Base-by-base conservation (phyloP, 2,797 vertebrate genomes). In the Rhinoraja longicauda region DNA sequence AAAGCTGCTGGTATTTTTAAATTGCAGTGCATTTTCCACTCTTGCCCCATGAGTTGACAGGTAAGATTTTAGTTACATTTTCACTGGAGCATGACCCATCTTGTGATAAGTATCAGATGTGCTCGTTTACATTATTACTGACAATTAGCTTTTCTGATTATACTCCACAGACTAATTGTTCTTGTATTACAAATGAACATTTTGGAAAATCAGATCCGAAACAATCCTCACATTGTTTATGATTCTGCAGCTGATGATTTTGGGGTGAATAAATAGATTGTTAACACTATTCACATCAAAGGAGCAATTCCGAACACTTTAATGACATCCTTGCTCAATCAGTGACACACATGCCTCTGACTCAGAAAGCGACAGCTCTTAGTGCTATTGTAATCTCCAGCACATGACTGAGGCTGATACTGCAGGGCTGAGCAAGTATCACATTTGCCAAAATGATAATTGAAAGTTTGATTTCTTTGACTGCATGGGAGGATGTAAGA, bases 1-100 rank as follows among this genome's bases (percentile, higher is more conserved):
- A 70, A 70, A 91, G 45, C 90, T 92, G 90, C 36, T 92, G 70
- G 70, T 73, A 75, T 92, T 92, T 92, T 92, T 92, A 92, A 92
- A 53, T n/a, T 53, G 36, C 26, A 29, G 21, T 29, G 15, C 24
- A 92, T 73, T 92, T 75, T 92, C 67, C 39, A 53, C 26, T 26
- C 4, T 29, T 73, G 26, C 75, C 70, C 88, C 88, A 90, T 39
- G 88, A 90, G 19, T 7, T 75, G 26, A 53, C 70, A 24, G 12
- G 39, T 75, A 75, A 15, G 39, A 92, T 73, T 73, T 88, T 75
- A 75, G 53, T 75, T 92, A 92, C 5, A 92, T 92, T 92, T 92
- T 24, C 39, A 57, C 17, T 36, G 62, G n/a, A 88, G 84, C 59
- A 64, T 88, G 62, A 75, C 12, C 4, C 72, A 24, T 73, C 70